Evolutionary conservation across 2,113 vertebrate genomes (phyloP).

Genomic region (Lagenorhynchus albirostris): DNA sequence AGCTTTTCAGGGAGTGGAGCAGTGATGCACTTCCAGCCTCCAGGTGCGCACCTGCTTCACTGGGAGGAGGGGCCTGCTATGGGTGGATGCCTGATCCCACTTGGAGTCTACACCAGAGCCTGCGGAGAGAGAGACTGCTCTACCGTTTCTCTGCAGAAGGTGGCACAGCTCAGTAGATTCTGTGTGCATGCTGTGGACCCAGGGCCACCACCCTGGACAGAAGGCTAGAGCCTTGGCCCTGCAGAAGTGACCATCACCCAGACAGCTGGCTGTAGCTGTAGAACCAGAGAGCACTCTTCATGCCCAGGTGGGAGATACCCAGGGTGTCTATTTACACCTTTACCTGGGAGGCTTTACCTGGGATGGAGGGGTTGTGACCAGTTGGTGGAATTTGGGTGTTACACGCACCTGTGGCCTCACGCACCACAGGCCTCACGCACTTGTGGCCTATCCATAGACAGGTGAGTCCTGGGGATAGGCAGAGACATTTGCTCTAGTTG

Average conservation of each 20-base stretch:
- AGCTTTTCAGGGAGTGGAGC: neutral
- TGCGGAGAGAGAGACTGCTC: fast-evolving
- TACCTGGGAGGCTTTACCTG: neutral
- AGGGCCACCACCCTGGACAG: neutral
- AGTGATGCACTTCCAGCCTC: neutral
- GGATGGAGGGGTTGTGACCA: neutral
- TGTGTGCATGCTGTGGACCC: neutral
- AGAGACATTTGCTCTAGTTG: neutral
- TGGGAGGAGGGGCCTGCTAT: too few relatives aligned
- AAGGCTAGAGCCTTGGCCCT: too few relatives aligned
- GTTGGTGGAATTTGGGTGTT: too few relatives aligned
- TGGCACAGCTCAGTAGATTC: neutral
- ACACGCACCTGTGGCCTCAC: neutral
- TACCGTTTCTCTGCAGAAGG: neutral
- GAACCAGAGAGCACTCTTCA: neutral
- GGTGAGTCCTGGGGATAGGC: neutral
- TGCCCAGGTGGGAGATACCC: fast-evolving
- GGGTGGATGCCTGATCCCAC: too few relatives aligned
- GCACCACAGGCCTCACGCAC: too few relatives aligned
- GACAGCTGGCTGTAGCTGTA: fast-evolving
- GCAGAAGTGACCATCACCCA: neutral
- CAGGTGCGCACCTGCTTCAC: fast-evolving
- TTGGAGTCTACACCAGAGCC: neutral
- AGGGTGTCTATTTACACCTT: fast-evolving
- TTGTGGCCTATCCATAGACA: too few relatives aligned